Evolutionary conservation across 1,140 invertebrate species (phyloP).

Genomic region (Idris sp.): DNA sequence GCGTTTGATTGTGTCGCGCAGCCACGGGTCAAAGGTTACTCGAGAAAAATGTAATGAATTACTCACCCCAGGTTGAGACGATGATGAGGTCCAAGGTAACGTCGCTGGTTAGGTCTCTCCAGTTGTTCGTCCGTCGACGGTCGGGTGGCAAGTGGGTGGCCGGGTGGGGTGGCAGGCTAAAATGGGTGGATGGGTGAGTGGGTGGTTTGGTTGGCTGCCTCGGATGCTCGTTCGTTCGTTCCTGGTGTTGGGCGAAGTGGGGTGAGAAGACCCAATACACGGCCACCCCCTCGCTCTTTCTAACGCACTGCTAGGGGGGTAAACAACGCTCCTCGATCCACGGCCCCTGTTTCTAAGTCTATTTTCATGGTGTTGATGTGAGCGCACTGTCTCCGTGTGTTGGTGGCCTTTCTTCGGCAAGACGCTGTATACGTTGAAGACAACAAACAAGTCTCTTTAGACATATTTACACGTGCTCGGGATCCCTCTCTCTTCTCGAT

Average conservation of each 20-base stretch:
- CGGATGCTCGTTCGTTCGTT: slow-evolving; percentile 51
- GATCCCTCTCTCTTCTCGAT: slow-evolving; percentile 8
- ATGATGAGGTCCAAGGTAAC: too few species aligned
- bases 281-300: slow-evolving; percentile 74
- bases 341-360: slow-evolving; percentile 24
- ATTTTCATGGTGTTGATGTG: slow-evolving; percentile 19
- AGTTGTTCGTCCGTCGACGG: slow-evolving; percentile 78
- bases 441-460: slow-evolving; percentile 14
- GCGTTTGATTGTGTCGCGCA: too few species aligned
- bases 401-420: slow-evolving; percentile 6
- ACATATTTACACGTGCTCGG: slow-evolving; percentile 40
- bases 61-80: too few species aligned
- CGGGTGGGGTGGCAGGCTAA: slow-evolving; percentile 77
- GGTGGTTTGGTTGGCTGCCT: slow-evolving; percentile 66
- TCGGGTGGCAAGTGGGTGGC: slow-evolving; percentile 78
- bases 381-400: not conserved
- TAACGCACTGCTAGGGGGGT: slow-evolving; percentile 70
- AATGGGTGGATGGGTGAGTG: slow-evolving; percentile 68
- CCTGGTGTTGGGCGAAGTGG: slow-evolving; percentile 67
- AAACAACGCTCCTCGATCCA: slow-evolving; percentile 53
- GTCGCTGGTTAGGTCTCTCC: slow-evolving; percentile 69
- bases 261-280: slow-evolving; percentile 71
- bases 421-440: slow-evolving; percentile 11
- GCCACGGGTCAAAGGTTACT: too few species aligned
- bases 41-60: too few species aligned